Conservation (phyloP, 2,888 invertebrate genomes). For the Pyrrhopygopsis socrates region DNA sequence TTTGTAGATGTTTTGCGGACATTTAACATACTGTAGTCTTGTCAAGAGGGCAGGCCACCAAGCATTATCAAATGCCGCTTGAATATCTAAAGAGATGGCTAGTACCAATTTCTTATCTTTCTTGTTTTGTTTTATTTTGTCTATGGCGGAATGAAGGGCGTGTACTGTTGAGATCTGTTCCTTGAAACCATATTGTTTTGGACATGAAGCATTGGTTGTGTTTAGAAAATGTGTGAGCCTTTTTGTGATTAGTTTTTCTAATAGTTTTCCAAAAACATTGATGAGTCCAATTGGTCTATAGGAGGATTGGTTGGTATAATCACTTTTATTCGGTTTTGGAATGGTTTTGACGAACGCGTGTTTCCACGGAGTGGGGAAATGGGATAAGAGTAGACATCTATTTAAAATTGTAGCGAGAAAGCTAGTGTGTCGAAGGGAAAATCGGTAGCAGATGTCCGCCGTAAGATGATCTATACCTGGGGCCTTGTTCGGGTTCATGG, state of each 20-base stretch:
- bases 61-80: too few relatives aligned
- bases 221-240: background rate
- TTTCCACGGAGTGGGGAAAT: slow-evolving; percentile 70
- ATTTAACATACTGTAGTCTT: background rate
- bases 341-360: slow-evolving; percentile 68
- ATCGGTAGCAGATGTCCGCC: background rate
- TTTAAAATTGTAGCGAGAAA: too few relatives aligned
- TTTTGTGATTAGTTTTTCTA: background rate
- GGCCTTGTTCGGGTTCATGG: slow-evolving; percentile 68
- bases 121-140: background rate
- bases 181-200: background rate
- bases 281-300: slow-evolving; percentile 9
- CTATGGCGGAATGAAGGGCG: slow-evolving; percentile 7
- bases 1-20: background rate
- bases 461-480: slow-evolving; percentile 11
- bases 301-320: slow-evolving; percentile 24
- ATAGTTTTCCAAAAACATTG: background rate
- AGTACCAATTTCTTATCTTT: background rate
- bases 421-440: background rate
- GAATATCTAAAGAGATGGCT: background rate
- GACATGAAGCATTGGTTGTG: background rate
- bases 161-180: background rate
- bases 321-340: slow-evolving; percentile 76
- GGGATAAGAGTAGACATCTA: background rate
- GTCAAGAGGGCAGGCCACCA: background rate